Evolutionary conservation across 2,888 invertebrate species (phyloP).

Genomic region (Morpho achilles): DNA sequence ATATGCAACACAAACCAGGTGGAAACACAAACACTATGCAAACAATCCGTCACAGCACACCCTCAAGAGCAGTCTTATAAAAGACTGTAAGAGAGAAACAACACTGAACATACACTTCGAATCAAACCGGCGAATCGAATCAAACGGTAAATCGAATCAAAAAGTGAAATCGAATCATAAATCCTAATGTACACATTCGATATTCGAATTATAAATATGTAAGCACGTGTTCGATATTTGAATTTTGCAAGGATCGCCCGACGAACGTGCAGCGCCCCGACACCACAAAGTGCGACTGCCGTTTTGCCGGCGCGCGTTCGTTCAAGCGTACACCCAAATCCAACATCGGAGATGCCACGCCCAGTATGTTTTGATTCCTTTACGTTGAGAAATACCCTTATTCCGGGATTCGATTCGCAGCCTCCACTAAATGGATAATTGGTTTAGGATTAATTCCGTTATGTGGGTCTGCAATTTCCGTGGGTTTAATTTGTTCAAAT

Average conservation of each 20-base stretch:
- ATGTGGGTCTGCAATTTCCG: conserved; percentile 3
- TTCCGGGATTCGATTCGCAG: conserved; percentile 19
- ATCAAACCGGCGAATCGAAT: conserved; percentile 7
- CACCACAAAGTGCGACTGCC: conserved; percentile 39
- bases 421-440: conserved; percentile 17
- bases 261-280: conserved; percentile 37
- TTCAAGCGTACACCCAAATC: conserved; percentile 26
- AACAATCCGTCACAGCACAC: conserved; percentile 16
- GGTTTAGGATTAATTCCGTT: conserved; percentile 16
- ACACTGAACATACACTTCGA: conserved; percentile 11
- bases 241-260: conserved; percentile 25
- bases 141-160: not conserved
- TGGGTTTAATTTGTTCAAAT: conserved; percentile 1
- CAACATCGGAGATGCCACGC: conserved; percentile 46
- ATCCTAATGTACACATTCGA: conserved; percentile 7
- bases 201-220: conserved; percentile 2
- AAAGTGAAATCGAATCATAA: not conserved
- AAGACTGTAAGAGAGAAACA: conserved; percentile 26
- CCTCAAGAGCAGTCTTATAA: conserved; percentile 20
- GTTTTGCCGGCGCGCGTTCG: conserved; percentile 28
- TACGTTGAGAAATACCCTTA: conserved; percentile 18
- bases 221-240: conserved; percentile 35
- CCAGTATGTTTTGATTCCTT: conserved; percentile 53
- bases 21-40: conserved; percentile 12
- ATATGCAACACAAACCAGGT: conserved; percentile 29